Evolutionary conservation across 2,888 invertebrate genomes (phyloP).

Genomic region (Apodemia mormo): DNA sequence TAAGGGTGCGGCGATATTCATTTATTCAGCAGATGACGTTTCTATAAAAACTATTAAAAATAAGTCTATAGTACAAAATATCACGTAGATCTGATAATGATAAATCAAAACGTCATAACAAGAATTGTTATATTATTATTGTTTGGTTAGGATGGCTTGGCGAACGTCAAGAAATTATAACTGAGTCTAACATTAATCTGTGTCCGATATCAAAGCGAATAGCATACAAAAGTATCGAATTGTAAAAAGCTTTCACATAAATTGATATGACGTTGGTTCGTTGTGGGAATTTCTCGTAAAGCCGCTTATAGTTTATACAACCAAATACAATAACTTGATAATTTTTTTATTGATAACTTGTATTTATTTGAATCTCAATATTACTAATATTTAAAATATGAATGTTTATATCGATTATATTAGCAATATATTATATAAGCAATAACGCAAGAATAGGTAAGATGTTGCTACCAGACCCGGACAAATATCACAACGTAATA

Average conservation of each 20-base stretch:
- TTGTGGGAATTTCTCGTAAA: conserved; percentile 12
- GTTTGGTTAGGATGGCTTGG: neutral
- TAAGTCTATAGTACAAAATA: neutral
- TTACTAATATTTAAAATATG: too few species aligned
- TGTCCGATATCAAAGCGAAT: conserved; percentile 59
- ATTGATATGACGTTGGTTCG: conserved; percentile 29
- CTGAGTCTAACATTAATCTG: conserved; percentile 56
- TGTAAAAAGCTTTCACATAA: conserved; percentile 23
- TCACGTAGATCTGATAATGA: neutral
- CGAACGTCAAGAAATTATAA: conserved; percentile 13
- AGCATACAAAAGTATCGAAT: conserved; percentile 52
- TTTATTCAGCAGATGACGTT: neutral
- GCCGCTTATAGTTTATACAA: neutral
- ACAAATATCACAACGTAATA: too few species aligned
- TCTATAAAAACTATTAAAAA: neutral
- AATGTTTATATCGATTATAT: too few species aligned
- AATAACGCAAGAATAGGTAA: too few species aligned
- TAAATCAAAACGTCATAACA: conserved; percentile 21
- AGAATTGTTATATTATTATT: neutral
- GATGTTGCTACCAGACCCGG: too few species aligned
- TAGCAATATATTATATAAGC: too few species aligned
- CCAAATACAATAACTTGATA: neutral
- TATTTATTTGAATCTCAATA: too few species aligned
- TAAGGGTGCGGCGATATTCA: neutral
- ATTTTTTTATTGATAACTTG: neutral